Evolutionary conservation across 1,140 invertebrate species (phyloP), one percentile per base, ranked within the genome.

Genomic region (Goniozus legneri): DNA sequence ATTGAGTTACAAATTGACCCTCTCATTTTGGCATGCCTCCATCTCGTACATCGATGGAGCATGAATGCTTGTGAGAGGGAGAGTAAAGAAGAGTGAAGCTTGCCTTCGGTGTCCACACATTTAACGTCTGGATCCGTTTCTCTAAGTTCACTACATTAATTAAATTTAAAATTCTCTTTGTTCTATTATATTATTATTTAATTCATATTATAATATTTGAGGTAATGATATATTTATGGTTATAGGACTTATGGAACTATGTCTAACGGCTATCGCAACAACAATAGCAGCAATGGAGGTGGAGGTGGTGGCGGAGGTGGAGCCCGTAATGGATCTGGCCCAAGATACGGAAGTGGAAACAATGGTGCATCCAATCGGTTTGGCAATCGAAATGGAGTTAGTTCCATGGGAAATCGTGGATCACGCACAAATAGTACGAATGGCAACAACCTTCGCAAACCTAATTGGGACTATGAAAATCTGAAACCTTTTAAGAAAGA

Each of bases 401-500:
- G 58, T 38, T 48, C 56, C 38, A 55, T 52, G 48, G 58, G 50
- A 43, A 40, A 44, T 14, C 27, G 39, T 16, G 32, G 57, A 44
- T 39, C 51, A 36, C 58, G 42, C 52, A 49, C 73, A 40, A 72
- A 78, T 51, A 73, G 77, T 39, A 71, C 75, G 16, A 76, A 82
- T 16, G 87, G 88, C 8, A 80, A 82, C 41, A 80, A 77, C 48
- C 74, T 94, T 47, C 73, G 84, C 10, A 87, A 86, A 53, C 88
- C 88, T 3, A 83, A 86, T 57, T 96, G 92, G 91, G 87, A 87
- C 55, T 73, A 84, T 19, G 79, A 84, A 52, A 81, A 81, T 37
- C 72, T 97, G 13, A 81, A 84, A 45, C 89, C 91, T 10, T 95
- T 98, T 73, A 90, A 95, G 66, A 97, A 97, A 76, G 86, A 96